phyloP scores from a whole-genome alignment of 2,888 invertebrate genomes.

The Theodoxus fluviatilis region DNA sequence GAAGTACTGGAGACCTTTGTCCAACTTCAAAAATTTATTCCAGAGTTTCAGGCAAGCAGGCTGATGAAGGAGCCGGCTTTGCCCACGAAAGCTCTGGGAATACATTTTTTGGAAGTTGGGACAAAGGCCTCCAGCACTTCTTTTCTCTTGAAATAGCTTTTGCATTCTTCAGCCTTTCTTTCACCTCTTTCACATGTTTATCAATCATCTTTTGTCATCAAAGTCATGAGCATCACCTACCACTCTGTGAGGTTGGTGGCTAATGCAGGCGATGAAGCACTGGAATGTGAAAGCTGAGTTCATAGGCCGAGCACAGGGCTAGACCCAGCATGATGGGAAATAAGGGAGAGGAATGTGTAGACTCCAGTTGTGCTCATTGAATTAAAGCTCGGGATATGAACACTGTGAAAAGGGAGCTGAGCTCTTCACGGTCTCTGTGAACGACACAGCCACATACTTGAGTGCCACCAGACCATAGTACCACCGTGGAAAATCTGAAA shows the following conservation, averaged over 20 bases:
- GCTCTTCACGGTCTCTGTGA: conserved; percentile 82
- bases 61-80: too few species aligned
- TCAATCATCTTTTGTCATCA: too few species aligned
- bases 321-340: conserved; percentile 82
- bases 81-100: too few species aligned
- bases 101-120: too few species aligned
- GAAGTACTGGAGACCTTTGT: too few species aligned
- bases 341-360: conserved; percentile 75
- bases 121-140: too few species aligned
- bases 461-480: conserved; percentile 78
- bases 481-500: conserved; percentile 76
- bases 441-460: conserved; percentile 81
- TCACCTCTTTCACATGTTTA: too few species aligned
- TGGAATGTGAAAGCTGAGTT: conserved; percentile 79
- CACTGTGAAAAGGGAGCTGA: conserved; percentile 83
- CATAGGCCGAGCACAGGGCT: conserved; percentile 79
- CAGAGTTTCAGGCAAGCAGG: too few species aligned
- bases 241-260: conserved; percentile 82
- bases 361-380: conserved; percentile 62
- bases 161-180: too few species aligned
- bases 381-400: conserved; percentile 77
- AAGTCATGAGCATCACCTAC: conserved; percentile 64
- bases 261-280: too few species aligned
- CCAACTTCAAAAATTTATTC: too few species aligned
- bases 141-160: too few species aligned